Conservation (phyloP, 2,888 invertebrate species). For the Drosophila mayaguana region DNA sequence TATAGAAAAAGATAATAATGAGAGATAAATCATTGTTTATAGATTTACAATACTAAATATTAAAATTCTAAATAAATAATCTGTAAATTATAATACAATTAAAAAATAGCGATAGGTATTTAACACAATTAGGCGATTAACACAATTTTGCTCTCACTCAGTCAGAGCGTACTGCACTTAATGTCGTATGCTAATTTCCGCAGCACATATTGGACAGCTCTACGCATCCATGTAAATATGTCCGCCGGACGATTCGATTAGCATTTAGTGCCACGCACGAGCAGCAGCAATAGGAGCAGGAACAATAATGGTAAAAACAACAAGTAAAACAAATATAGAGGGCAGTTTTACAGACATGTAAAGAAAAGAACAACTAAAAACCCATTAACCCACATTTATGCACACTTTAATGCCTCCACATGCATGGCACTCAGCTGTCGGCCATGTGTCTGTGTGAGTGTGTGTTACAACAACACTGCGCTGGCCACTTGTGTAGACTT, state of each 20-base stretch:
- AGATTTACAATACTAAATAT: background rate
- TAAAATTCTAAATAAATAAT: no score
- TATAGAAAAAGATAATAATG: no score
- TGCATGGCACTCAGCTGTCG: constrained; percentile 52
- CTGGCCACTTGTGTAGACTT: constrained; percentile 56
- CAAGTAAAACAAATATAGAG: constrained; percentile 25
- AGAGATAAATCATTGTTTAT: no score
- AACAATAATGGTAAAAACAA: constrained; percentile 16
- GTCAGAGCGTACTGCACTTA: background rate
- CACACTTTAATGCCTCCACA: constrained; percentile 64
- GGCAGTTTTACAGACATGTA: constrained; percentile 51
- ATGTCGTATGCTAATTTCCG: constrained; percentile 11
- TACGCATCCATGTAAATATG: constrained; percentile 12
- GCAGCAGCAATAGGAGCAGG: constrained; percentile 6
- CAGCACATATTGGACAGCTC: constrained; percentile 1
- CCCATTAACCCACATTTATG: constrained; percentile 81
- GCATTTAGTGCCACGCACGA: constrained; percentile 29
- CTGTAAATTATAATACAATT: no score
- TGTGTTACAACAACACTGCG: constrained; percentile 41
- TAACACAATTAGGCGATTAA: background rate
- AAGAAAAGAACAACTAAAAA: constrained; percentile 77
- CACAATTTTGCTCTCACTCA: no score
- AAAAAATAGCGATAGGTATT: background rate
- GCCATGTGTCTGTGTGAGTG: constrained; percentile 13
- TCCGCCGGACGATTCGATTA: constrained; percentile 58